Conservation (phyloP, 2,113 vertebrate genomes). For the Cichladusa arquata region DNA sequence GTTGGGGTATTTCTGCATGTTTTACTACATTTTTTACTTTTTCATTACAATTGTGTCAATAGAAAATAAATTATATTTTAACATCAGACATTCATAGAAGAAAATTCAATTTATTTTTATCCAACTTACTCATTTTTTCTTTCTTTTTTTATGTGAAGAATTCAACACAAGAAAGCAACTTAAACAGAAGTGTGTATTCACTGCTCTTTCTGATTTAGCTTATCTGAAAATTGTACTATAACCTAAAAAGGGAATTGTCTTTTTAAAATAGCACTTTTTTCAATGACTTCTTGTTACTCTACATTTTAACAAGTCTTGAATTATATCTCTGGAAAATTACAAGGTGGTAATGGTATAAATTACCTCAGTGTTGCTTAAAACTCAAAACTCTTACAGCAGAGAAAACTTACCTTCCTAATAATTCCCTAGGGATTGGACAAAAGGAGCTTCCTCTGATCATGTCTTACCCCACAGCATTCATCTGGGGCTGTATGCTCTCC, state of each 20-base stretch:
- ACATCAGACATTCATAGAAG: neutral
- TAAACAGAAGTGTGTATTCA: neutral
- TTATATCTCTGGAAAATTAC: slow-evolving; percentile 28
- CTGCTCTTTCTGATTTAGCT: slow-evolving; percentile 10
- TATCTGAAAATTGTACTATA: neutral
- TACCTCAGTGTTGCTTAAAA: slow-evolving; percentile 27
- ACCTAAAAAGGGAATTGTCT: neutral
- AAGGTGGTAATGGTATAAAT: slow-evolving; percentile 11
- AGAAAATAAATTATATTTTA: neutral
- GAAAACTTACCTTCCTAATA: slow-evolving; percentile 14
- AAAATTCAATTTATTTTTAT: neutral
- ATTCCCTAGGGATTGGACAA: neutral
- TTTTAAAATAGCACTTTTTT: neutral
- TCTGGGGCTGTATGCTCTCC: neutral
- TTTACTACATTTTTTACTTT: neutral
- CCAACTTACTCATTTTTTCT: neutral
- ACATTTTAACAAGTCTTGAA: slow-evolving; percentile 36
- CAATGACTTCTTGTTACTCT: slow-evolving; percentile 22
- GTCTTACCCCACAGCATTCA: neutral
- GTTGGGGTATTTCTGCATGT: neutral
- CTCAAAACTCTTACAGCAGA: slow-evolving; percentile 1
- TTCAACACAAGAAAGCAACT: neutral
- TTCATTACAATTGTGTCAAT: neutral
- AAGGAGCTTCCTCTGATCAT: neutral
- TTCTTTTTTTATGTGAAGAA: neutral